Evolutionary conservation across 2,888 invertebrate species (phyloP), one percentile per base, ranked within the genome.

Genomic region (Deilephila porcellus): DNA sequence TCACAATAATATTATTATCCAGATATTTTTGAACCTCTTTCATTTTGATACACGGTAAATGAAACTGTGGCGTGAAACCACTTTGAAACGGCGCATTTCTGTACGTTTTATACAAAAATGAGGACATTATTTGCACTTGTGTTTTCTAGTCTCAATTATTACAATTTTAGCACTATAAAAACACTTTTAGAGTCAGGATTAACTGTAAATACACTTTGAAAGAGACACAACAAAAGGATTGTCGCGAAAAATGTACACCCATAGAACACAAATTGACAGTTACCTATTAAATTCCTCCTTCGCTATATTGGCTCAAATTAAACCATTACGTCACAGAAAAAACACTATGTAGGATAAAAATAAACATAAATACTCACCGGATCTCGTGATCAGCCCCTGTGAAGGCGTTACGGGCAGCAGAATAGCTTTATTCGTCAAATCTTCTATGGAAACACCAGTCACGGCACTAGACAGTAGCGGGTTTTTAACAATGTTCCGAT

Each of bases 391-490:
- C 86, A 88, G 83, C 82, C 86, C 92, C 87, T 91, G 91, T 85
- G 85, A 88, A 76, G 88, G 90, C 76, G 90, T 86, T 81, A 96
- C 97, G 82, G 97, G 97, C 85, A 97, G 93, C 83, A 97, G 91
- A 76, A 97, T 92, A 74, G 97, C 96, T 90, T 96, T 96, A 86
- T 96, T 96, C 79, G 96, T 95, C 92, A 97, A 96, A 90, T 97
- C 97, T 81, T 97, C 97, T 73, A 96, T 95, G 19, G 97, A 96
- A 80, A 96, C 95, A 73, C 97, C 97, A 79, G 96, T 96, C 77
- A 97, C 97, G 75, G 97, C 97, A 73, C 96, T 96, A 81, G 96
- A 96, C 77, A 97, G 94, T 82, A 97, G 94, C 52, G 97, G 96
- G 91, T 97, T 97, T 95, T 93, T 94, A 84, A 94, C 91, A 76